phyloP scores from a whole-genome alignment of 2,888 invertebrate genomes.

The Zaprionus lineosus region DNA sequence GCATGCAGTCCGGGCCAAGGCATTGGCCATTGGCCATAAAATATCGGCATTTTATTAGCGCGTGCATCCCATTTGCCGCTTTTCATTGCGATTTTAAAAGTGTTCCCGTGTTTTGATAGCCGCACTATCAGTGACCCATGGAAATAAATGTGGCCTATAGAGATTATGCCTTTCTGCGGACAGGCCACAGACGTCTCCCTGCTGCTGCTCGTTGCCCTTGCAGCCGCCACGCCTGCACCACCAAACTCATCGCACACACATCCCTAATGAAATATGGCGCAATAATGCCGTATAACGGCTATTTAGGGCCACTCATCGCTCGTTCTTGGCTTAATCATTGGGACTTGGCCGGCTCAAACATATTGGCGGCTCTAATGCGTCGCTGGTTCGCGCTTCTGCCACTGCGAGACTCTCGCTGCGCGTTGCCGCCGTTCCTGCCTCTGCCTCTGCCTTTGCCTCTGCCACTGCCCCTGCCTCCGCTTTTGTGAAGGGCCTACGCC shows the following conservation, averaged over 20 bases:
- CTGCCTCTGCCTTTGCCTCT: too few relatives aligned
- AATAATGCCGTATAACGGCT: slow-evolving; percentile 74
- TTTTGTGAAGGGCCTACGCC: not conserved
- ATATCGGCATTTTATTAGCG: slow-evolving; percentile 79
- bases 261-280: slow-evolving; percentile 73
- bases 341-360: slow-evolving; percentile 4
- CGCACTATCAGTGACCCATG: slow-evolving; percentile 80
- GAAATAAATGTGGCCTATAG: slow-evolving; percentile 81
- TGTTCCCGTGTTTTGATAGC: slow-evolving; percentile 81
- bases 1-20: slow-evolving; percentile 1
- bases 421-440: slow-evolving; percentile 16
- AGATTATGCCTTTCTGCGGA: slow-evolving; percentile 71
- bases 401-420: too few relatives aligned
- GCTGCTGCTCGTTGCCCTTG: not conserved
- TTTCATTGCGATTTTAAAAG: slow-evolving; percentile 80
- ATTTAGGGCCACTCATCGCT: slow-evolving; percentile 69
- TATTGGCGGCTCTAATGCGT: slow-evolving; percentile 58
- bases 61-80: slow-evolving; percentile 79
- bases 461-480: not conserved
- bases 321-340: slow-evolving; percentile 35
- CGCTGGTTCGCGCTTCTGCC: slow-evolving; percentile 61
- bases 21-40: slow-evolving; percentile 62
- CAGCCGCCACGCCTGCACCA: too few relatives aligned
- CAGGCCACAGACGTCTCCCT: slow-evolving; percentile 22
- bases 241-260: slow-evolving; percentile 36